Base-by-base conservation (phyloP, 2,888 invertebrate species). In the Caenorhabditis angaria region DNA sequence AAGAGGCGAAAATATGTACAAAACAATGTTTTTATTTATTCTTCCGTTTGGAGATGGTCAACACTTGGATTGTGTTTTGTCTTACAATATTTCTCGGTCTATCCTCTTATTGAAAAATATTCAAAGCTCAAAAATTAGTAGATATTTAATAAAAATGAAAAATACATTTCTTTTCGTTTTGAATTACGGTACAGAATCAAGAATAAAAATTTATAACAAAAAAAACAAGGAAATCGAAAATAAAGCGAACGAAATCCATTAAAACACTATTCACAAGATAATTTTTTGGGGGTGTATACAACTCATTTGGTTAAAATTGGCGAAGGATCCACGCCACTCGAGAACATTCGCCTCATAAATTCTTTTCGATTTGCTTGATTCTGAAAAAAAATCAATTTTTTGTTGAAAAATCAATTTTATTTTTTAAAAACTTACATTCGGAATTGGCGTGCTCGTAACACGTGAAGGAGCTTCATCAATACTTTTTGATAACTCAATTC, bases 1-100 rank as follows among this genome's bases (percentile, higher is more conserved):
- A 55, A 28, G 28, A 50, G 55, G 63, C 53, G 67, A 68, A 62
- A 68, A 69, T 60, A 64, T 69, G 69, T 69, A 64, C 69, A 64
- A 60, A 59, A 68, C 68, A 69, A 18, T 3, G 18, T 14, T 41
- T 41, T 41, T 41, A 18, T 41, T 41, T 41, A 41, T 41, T 41
- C 18, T 41, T 41, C 41, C 69, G 68, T 59, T 68, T 62, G 59
- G 50, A n/a, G n/a, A 41, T 14, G 41, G 41, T 41, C 41, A 41
- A 41, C 18, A 41, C n/a, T n/a, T 41, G 18, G 41, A 41, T 41
- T 41, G 41, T 41, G 32, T 32, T 5, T 32, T 41, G 41, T 41
- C 18, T 41, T 41, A 56, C 60, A 65, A 60, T 61, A 41, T 53
- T 61, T 18, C 41, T 41, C 41, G n/a, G n/a, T n/a, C n/a, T n/a